Evolutionary conservation across 1,140 invertebrate species (phyloP).

Genomic region (Drosophila obscura): DNA sequence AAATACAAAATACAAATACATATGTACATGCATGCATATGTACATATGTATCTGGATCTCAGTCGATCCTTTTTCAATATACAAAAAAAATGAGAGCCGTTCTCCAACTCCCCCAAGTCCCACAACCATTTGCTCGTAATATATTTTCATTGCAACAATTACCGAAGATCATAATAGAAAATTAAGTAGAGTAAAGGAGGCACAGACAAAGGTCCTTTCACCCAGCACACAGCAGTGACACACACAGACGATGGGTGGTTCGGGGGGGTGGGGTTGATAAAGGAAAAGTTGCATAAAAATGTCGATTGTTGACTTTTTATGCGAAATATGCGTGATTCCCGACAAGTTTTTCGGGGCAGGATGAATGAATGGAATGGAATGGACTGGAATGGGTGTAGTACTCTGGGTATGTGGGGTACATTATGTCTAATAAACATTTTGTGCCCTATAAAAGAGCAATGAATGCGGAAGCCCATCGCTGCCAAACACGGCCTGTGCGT

Average conservation of each 20-base stretch:
- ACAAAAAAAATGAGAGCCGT: background rate
- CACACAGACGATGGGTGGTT: background rate
- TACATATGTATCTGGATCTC: no score
- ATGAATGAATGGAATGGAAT: background rate
- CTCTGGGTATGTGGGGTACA: constrained; percentile 26
- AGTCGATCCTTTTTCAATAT: background rate
- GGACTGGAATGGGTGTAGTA: no score
- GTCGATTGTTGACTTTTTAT: constrained; percentile 74
- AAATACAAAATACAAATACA: constrained; percentile 22
- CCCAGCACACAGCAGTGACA: background rate
- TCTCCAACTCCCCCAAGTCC: background rate
- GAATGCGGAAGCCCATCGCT: constrained; percentile 68
- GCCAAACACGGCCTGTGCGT: constrained; percentile 76
- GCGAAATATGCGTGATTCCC: constrained; percentile 73
- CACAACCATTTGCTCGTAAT: constrained; percentile 13
- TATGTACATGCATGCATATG: background rate
- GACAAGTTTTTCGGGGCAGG: constrained; percentile 29
- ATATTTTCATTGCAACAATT: constrained; percentile 48
- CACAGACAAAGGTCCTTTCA: background rate
- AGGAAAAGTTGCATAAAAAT: constrained; percentile 59
- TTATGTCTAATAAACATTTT: constrained; percentile 80
- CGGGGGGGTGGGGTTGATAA: background rate
- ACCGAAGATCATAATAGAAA: constrained; percentile 51
- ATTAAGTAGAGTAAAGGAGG: constrained; percentile 33
- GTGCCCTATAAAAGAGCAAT: constrained; percentile 57